A percentile compares a stretch with the other conserved stretches of the same genome.
Conservation (phyloP, 1,140 invertebrate genomes). For the Hylaeus volcanicus region DNA sequence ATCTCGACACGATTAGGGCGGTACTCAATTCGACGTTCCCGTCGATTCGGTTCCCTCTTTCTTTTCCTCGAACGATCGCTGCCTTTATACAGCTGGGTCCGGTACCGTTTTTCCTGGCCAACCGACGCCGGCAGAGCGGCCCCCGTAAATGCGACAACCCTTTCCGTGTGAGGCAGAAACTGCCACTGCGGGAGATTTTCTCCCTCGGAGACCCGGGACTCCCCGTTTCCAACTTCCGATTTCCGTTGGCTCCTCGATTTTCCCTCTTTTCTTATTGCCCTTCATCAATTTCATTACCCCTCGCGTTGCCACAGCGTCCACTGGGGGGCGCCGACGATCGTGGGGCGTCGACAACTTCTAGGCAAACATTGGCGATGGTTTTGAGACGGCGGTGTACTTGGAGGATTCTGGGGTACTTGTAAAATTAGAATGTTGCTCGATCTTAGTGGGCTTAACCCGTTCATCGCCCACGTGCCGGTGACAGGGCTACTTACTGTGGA, state of each 20-base stretch:
- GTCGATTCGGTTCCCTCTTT: conserved; percentile 63
- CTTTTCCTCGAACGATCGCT: conserved; percentile 50
- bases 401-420: too few relatives aligned
- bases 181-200: conserved; percentile 34
- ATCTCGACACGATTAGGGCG: conserved; percentile 68
- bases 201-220: neutral
- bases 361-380: too few relatives aligned
- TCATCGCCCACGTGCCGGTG: too few relatives aligned
- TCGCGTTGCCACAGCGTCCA: too few relatives aligned
- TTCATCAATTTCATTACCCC: conserved; percentile 24
- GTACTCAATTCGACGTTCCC: conserved; percentile 66
- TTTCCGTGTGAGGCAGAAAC: conserved; percentile 55
- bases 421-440: too few relatives aligned
- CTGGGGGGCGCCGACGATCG: too few relatives aligned
- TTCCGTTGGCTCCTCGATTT: neutral
- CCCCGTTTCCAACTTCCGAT: conserved; percentile 3
- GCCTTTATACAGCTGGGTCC: conserved; percentile 56
- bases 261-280: neutral
- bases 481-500: too few relatives aligned
- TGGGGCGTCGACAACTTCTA: too few relatives aligned
- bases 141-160: conserved; percentile 61
- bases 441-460: too few relatives aligned
- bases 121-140: neutral
- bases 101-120: conserved; percentile 51
- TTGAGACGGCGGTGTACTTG: too few relatives aligned